Evolutionary conservation across 2,888 invertebrate genomes (phyloP), one percentile per base, ranked within the genome.

Genomic region (Ecliptopera silaceata): DNA sequence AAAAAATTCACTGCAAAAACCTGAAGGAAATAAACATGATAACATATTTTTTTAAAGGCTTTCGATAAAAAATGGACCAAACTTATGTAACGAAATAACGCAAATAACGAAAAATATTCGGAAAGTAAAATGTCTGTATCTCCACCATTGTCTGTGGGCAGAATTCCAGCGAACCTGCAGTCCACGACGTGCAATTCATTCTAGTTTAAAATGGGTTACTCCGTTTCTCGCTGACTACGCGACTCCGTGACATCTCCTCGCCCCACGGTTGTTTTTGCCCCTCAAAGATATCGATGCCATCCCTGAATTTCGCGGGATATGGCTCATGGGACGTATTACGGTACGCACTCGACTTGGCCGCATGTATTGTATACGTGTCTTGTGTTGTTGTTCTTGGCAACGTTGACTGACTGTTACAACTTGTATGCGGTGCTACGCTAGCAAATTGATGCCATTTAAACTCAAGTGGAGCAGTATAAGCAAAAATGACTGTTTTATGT

Each of bases 141-240:
- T 80, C 62, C 44, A 59, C 52, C 65, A 65, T 69, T 79, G 79
- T 82, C 80, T 80, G 82, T 86, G 86, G 88, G 86, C 87, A 87
- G 79, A 72, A 84, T 87, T 88, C 87, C 88, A 88, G 82, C 70
- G 75, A 85, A 87, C 87, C 88, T 86, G 86, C 84, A 86, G 82
- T 80, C 83, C 84, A 84, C 85, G 85, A 85, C 82, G 80, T 82
- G 84, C 87, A 87, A 88, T 88, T 88, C 86, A 88, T 88, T 86
- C 86, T 84, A 82, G 84, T 86, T 87, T 86, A 85, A 88, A 88
- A 87, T 88, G 82, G 88, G 87, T 87, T 86, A 86, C 82, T 85
- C 82, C 80, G 82, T 84, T 88, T 86, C 82, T 79, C 82, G 86
- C 84, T 88, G 88, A 88, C 85, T 84, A 77, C 77, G 83, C 86